Evolutionary conservation across 2,797 vertebrate species (phyloP).

Genomic region (Spinus olivaceus): DNA sequence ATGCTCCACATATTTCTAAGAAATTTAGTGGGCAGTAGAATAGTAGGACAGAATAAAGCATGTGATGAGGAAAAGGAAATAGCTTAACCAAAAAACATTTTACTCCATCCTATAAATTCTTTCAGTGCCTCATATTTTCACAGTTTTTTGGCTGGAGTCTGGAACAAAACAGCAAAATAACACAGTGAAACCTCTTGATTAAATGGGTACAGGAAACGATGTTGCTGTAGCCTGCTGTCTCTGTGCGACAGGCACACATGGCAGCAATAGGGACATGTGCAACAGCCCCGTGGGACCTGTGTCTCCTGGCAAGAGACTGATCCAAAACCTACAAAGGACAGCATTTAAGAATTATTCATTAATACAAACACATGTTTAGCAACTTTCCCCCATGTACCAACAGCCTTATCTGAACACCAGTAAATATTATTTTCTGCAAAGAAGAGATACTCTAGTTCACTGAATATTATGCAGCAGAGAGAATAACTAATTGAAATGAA

Average conservation of each 20-base stretch:
- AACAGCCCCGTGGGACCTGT: background rate
- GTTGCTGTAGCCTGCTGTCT: background rate
- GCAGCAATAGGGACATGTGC: rapidly evolving
- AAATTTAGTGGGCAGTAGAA: background rate
- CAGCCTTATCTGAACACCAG: background rate
- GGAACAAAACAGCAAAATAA: background rate
- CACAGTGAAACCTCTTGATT: background rate
- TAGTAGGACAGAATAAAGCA: background rate
- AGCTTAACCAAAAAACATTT: background rate
- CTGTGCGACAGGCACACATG: background rate
- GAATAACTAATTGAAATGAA: background rate
- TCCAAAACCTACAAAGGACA: background rate
- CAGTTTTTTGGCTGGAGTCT: background rate
- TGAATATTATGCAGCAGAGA: background rate
- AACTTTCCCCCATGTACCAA: background rate
- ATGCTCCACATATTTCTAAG: background rate
- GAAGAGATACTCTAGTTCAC: background rate
- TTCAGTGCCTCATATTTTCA: background rate
- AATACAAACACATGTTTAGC: background rate
- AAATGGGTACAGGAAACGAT: background rate
- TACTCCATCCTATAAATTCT: background rate
- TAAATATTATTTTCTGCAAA: background rate
- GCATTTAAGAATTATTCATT: background rate
- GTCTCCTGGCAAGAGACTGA: background rate
- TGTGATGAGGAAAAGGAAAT: background rate